Conservation (phyloP, 2,888 invertebrate genomes). For the Pristionchus arcanus region DNA sequence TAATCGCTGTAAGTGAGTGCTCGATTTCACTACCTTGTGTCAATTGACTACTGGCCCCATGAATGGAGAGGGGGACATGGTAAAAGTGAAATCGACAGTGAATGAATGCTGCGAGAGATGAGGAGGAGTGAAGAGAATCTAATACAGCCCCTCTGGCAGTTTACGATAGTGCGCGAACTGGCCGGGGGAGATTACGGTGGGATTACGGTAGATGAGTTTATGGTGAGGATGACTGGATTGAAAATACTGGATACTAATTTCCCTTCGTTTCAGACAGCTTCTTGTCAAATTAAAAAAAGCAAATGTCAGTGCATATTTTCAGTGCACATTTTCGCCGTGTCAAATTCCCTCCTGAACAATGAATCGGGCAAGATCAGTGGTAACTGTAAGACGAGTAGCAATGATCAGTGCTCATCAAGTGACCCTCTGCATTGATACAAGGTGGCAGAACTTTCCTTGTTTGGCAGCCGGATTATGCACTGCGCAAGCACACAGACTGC, state of each 20-base stretch:
- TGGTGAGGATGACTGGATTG: neutral
- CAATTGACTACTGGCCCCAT: neutral
- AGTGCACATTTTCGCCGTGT: too few relatives aligned
- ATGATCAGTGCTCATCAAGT: neutral
- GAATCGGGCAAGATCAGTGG: neutral
- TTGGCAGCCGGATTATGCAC: neutral
- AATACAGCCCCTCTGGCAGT: slow-evolving; percentile 3
- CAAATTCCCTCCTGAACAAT: too few relatives aligned
- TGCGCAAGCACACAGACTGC: neutral
- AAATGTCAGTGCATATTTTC: too few relatives aligned
- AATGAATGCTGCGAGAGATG: neutral
- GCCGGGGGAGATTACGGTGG: neutral
- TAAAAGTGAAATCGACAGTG: slow-evolving; percentile 11
- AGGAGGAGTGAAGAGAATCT: neutral
- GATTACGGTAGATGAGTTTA: neutral
- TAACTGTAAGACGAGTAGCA: neutral
- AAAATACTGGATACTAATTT: neutral
- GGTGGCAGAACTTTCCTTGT: neutral
- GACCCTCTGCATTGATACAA: neutral
- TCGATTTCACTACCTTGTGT: neutral
- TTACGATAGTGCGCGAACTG: neutral
- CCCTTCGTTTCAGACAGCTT: too few relatives aligned
- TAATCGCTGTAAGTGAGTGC: neutral
- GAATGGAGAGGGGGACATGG: neutral
- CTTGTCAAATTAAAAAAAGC: too few relatives aligned